Evolutionary conservation across 2,888 invertebrate genomes (phyloP), one percentile per base, ranked within the genome.

Genomic region (Heliconius cydno): DNA sequence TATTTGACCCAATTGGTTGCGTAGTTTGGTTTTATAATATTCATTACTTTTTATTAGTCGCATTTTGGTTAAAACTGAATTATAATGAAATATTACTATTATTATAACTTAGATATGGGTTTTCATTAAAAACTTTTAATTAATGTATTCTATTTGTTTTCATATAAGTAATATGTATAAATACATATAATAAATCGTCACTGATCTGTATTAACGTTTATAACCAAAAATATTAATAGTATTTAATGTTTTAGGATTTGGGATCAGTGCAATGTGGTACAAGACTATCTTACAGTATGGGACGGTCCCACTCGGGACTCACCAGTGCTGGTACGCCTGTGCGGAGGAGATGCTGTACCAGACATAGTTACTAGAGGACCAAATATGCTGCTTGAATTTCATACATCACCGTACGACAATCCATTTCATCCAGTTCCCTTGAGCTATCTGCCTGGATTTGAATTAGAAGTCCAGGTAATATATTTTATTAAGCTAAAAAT

Each of bases 241-340:
- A 68, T 60, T 10, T 66, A 41, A 66, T 76, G 25, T 79, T 79
- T 30, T 89, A 97, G 97, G 90, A 96, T 97, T 81, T 97, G 97
- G 97, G 97, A 97, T 91, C 97, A 97, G 91, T 97, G 97, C 91
- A 97, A 97, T 90, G 96, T 97, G 86, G 97, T 97, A 81, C 97
- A 97, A 90, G 98, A 98, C 92, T 97, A 97, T 89, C 93, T 98
- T 84, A 97, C 97, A 52, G 97, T 98, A 77, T 97, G 97, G 95
- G 98, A 98, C 88, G 98, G 98, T 0, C 95, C 96, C 63, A 96
- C 96, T 25, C 95, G 96, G 22, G 95, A 96, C 77, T 96, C 96
- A n/a, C 97, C 97, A 0, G 96, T 97, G 13, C 92, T 98, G 80
- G 97, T 97, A 10, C 96, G 97, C 82, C 95, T 98, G 81, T 98